Evolutionary conservation across 2,113 vertebrate genomes (phyloP), one percentile per base, ranked within the genome.

Genomic region (Psephotus haematonotus): DNA sequence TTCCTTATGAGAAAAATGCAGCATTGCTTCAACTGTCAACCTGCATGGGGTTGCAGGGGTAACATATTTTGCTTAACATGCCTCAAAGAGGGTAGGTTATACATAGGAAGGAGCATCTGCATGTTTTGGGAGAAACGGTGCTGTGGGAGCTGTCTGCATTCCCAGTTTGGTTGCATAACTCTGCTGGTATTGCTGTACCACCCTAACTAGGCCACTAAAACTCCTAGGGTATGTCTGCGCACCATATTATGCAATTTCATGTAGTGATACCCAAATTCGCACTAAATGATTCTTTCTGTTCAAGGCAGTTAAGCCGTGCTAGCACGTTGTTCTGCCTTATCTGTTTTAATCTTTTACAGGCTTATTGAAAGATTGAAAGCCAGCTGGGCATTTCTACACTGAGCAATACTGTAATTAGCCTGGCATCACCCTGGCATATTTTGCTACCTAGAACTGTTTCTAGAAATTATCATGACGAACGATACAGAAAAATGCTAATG

Each of bases 131-230:
- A 79, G 88, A 12, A 78, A 17, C 4, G 44, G 57, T 22, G 10
- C 53, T 2, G 9, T 0, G 0, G 72, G 62, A 86, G 52, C 52
- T 76, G 3, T 59, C 77, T 79, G 60, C 47, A 6, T 55, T 60
- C 80, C 83, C 0, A 0, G 5, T 60, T 46, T 72, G 47, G 74
- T 97, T 97, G 94, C 81, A 31, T 97, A 97, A 97, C 84, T 75
- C 86, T 85, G 94, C 91, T 80, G 84, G 88, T 93, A 67, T 78
- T 68, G 20, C 80, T 59, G 64, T 65, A 6, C 55, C 86, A 88
- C 90, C 82, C 60, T 92, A 97, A 94, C 44, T 97, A 96, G 94
- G 95, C 68, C 95, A 94, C 76, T 35, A 10, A 68, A 81, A 88
- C 82, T 96, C 95, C 68, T 5, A 82, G 84, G 91, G 77, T 91